phyloP scores from a whole-genome alignment of 2,888 invertebrate genomes.

The Cryptocephalus moraei region DNA sequence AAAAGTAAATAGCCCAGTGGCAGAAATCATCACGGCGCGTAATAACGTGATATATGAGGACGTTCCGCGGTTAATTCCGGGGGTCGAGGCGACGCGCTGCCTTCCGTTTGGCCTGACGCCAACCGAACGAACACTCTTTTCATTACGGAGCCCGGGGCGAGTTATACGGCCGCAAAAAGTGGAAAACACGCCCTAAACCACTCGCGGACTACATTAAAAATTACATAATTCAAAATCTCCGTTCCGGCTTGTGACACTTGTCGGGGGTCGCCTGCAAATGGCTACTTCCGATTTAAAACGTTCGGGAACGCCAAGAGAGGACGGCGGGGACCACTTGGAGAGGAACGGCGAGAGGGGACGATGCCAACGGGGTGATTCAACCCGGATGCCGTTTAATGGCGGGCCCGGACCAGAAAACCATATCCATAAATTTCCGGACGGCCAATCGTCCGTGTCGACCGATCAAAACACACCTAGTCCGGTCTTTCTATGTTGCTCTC shows the following conservation, averaged over 20 bases:
- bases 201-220: slow-evolving; percentile 30
- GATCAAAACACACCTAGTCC: too few species aligned
- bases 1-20: slow-evolving; percentile 32
- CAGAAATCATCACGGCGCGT: slow-evolving; percentile 35
- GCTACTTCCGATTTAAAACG: slow-evolving; percentile 36
- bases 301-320: slow-evolving; percentile 2
- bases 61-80: slow-evolving; percentile 34
- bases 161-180: slow-evolving; percentile 16
- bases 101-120: slow-evolving; percentile 24
- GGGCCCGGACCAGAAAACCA: not conserved
- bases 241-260: slow-evolving; percentile 35
- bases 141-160: slow-evolving; percentile 14
- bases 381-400: slow-evolving; percentile 19
- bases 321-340: not conserved
- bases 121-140: slow-evolving; percentile 16
- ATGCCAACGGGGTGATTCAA: slow-evolving; percentile 5
- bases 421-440: too few species aligned
- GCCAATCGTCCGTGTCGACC: too few species aligned
- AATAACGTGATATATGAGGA: slow-evolving; percentile 35
- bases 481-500: too few species aligned
- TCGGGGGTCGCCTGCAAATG: slow-evolving; percentile 32
- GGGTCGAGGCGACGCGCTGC: slow-evolving; percentile 15
- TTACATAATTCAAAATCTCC: slow-evolving; percentile 36
- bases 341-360: slow-evolving; percentile 8
- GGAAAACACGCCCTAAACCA: slow-evolving; percentile 22